Base-by-base conservation (phyloP, 2,888 invertebrate species). In the Phengaris alcon region DNA sequence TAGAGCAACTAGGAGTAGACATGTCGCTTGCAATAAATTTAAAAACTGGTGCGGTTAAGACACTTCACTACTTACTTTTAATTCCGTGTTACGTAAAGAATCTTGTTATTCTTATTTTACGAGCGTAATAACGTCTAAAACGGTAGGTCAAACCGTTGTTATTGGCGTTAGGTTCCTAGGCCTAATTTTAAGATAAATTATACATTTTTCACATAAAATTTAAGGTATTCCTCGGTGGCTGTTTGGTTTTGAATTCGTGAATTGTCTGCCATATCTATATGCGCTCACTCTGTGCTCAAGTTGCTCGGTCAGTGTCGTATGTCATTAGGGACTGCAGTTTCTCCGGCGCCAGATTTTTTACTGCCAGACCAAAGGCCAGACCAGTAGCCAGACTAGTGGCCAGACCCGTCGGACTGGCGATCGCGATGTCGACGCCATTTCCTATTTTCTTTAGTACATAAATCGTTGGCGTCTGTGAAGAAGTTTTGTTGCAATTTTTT, bases 291-390 rank as follows among this genome's bases (percentile, higher is more conserved):
- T 2, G 12, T 10, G 8, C 9, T 15, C 15, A n/a, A 69, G 48
- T 48, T 46, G 46, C 35, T 54, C 52, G 72, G 54, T 54, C 72
- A 72, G 35, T 54, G 22, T 70, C 70, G 70, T 35, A 52, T 72
- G 72, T 72, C 72, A 35, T 69, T 48, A 69, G 10, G 48, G 12
- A 6, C 72, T 72, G 72, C 72, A 72, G 72, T 72, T 70, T 70
- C 70, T 70, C 15, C 72, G 72, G 72, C 72, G 72, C 72, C 72
- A 72, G 51, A 35, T 72, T 72, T 72, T 72, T 72, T 72, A 72
- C 54, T 35, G 52, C 54, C 54, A 35, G 72, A 54, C 72, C 35
- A 54, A 35, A 35, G 64, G 12, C 12, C 35, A 44, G 13, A 64
- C 64, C 2, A 64, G 64, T 64, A 12, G 35, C 22, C 64, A 35